Evolutionary conservation across 2,888 invertebrate species (phyloP), one percentile per base, ranked within the genome.

Genomic region (Orchestes rusci): DNA sequence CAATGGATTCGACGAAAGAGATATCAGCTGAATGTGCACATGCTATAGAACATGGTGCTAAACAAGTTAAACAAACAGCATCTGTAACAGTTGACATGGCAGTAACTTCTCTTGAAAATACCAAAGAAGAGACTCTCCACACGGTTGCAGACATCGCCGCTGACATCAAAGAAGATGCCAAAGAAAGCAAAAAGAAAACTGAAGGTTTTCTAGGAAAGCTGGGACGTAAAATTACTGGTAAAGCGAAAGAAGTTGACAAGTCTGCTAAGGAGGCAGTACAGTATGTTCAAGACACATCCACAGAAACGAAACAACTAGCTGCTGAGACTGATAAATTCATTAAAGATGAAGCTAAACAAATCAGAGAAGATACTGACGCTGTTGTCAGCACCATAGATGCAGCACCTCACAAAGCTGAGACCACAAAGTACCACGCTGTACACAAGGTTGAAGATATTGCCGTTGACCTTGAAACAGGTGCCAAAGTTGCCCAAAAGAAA

Each of bases 151-250:
- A n/a, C n/a, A n/a, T n/a, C n/a, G n/a, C n/a, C n/a, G n/a, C n/a
- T n/a, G n/a, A 56, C 13, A 37, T 58, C 58, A 28, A 53, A 53
- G 13, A 31, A 12, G 31, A 31, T 7, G 31, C 31, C 10, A 12
- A 31, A 7, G 5, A 31, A 31, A 31, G n/a, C 10, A 12, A 31
- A 34, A n/a, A n/a, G n/a, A n/a, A n/a, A n/a, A n/a, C n/a, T 42
- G 51, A 42, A 17, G 44, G 54, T 15, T 50, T 55, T 13, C 51
- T 55, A 16, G 45, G 41, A 19, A 53, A 53, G 46, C 10, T 47
- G 2, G 50, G 52, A 10, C 43, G 45, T 5, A 36, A 53, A 3
- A 31, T 42, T 31, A 16, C 46, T n/a, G 40, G 42, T 39, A 44
- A 41, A 40, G 39, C 32, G 37, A 45, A 38, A 16, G 13, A 30